Evolutionary conservation across 1,140 invertebrate genomes (phyloP).

Genomic region (Plutomurus gul): DNA sequence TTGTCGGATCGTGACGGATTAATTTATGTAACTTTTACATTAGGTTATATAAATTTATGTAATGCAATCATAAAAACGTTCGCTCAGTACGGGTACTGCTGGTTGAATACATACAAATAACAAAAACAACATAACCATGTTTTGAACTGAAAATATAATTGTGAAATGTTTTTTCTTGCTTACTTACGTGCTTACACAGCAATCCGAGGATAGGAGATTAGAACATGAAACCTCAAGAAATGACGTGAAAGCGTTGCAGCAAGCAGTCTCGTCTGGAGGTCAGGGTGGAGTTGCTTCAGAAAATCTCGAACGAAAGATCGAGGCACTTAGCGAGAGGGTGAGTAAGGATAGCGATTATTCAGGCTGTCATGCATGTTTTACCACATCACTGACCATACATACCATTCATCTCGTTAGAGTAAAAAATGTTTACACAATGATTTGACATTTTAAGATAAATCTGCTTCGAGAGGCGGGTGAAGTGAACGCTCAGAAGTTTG

Average conservation of each 20-base stretch:
- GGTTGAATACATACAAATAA: no score
- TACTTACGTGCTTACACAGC: conserved; percentile 18
- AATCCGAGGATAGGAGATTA: conserved; percentile 38
- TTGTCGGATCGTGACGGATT: no score
- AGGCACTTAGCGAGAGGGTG: neutral
- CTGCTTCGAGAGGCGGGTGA: conserved; percentile 39
- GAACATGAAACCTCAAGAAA: conserved; percentile 27
- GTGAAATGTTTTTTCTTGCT: neutral
- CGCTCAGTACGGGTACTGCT: no score
- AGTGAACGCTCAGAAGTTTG: conserved; percentile 44
- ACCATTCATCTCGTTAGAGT: no score
- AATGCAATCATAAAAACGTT: no score
- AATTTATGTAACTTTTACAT: no score
- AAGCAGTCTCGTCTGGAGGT: neutral
- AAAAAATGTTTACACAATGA: no score
- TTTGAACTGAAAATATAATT: neutral
- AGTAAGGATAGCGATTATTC: neutral
- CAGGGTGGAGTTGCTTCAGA: neutral
- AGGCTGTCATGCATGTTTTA: neutral
- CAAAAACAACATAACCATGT: no score
- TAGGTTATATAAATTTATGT: no score
- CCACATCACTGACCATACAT: neutral
- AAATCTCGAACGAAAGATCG: conserved; percentile 30
- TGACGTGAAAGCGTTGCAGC: neutral
- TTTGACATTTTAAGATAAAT: conserved; percentile 33